Evolutionary conservation across 30 jellyfish, hydroid and myxozoan species (phyloP), one percentile per base, ranked within the genome.

Genomic region (Aurelia coerulea): DNA sequence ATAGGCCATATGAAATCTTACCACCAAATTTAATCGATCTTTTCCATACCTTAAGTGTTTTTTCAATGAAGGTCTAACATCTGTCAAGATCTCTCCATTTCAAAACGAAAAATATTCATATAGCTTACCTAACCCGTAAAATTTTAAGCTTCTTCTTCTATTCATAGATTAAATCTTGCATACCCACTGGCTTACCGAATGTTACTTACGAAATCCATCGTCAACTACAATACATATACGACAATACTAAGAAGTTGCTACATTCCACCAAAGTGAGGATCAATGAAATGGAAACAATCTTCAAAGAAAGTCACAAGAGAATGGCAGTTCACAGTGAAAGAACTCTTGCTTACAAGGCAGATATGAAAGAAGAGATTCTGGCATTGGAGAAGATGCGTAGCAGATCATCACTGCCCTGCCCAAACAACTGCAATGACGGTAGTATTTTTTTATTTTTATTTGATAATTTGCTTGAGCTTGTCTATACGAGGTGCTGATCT

Each of bases 301-400:
- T 81, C 10, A 29, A 68, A 31, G 84, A 81, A 49, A 81, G 91
- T 71, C 91, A 70, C 51, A 81, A 56, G 33, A 59, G 81, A 33
- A 54, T 81, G 77, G 84, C 68, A 29, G 72, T 81, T 19, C 91
- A 81, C 13, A 81, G 62, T 53, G 81, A 70, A 18, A 14, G 29
- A 52, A 71, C 75, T 68, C 19, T 10, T 2, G 2, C 66, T 15
- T 81, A 67, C 70, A 68, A 70, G 67, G 4, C 46, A 3, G 46
- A 53, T 37, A 69, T 81, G n/a, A 58, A 69, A 10, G 68, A 62
- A 37, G 84, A 74, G 16, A 63, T 76, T 17, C 62, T 16, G 35
- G 19, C 42, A 17, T 42, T 86, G 15, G 65, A 32, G 2, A 49
- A 85, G 65, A 23, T 72, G 74, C 87, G 66, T 0, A 58, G 29